Evolutionary conservation across 2,888 invertebrate genomes (phyloP).

Genomic region (Xanthorhoe designata): DNA sequence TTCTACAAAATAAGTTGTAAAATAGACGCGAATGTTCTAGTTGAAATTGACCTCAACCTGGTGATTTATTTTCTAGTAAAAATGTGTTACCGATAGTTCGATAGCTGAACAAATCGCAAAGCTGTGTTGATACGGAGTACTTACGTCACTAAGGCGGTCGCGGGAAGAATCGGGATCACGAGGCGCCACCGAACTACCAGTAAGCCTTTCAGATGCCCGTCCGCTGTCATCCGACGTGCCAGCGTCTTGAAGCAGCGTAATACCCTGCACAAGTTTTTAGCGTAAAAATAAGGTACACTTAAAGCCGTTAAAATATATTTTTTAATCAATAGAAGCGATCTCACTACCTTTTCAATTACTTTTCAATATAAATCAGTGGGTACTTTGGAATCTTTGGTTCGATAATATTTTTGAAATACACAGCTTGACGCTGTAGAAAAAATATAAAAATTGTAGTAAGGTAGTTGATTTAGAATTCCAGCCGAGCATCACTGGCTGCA

Average conservation of each 20-base stretch:
- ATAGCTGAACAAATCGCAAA: slow-evolving; percentile 35
- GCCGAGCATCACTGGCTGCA: no score
- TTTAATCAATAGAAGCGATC: neutral
- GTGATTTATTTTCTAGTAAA: slow-evolving; percentile 20
- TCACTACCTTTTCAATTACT: neutral
- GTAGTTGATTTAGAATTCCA: neutral
- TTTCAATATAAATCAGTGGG: no score
- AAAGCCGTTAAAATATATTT: slow-evolving; percentile 48
- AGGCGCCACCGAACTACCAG: slow-evolving; percentile 90
- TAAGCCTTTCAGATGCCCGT: slow-evolving; percentile 92
- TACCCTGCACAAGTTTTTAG: slow-evolving; percentile 85
- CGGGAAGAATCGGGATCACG: slow-evolving; percentile 93
- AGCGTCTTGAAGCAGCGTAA: slow-evolving; percentile 91
- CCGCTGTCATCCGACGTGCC: slow-evolving; percentile 94
- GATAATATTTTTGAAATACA: neutral
- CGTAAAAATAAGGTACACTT: slow-evolving; percentile 55
- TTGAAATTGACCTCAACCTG: slow-evolving; percentile 20
- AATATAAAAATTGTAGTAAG: neutral
- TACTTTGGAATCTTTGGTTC: neutral
- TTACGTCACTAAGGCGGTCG: slow-evolving; percentile 94
- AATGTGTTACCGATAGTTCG: slow-evolving; percentile 40
- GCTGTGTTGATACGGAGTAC: slow-evolving; percentile 65
- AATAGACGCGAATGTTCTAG: slow-evolving; percentile 21
- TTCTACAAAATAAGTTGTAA: slow-evolving; percentile 3
- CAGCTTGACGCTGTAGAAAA: neutral